Percentiles rank a stretch among this genome's conserved stretches.
Evolutionary conservation across 2,888 invertebrate genomes (phyloP).

Genomic region (Myathropa florea): DNA sequence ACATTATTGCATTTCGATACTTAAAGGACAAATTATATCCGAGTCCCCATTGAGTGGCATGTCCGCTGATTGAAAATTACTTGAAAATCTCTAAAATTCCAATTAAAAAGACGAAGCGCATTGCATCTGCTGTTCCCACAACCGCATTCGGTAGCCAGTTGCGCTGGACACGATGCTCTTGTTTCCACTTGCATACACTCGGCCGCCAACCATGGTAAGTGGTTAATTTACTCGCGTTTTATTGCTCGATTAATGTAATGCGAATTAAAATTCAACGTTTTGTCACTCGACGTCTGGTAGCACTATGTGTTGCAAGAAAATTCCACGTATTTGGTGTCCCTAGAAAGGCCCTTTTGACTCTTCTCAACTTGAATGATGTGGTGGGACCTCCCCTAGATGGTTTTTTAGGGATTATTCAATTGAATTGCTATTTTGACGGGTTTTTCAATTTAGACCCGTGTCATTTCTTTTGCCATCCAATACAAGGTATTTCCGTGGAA

Average conservation of each 20-base stretch:
- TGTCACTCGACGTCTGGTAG: background rate
- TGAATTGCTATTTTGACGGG: background rate
- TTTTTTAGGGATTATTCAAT: background rate
- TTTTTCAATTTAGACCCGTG: background rate
- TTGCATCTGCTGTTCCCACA: background rate
- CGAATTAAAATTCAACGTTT: constrained; percentile 46
- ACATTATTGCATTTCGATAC: constrained; percentile 39
- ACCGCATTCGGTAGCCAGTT: background rate
- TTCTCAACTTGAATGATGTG: too few relatives aligned
- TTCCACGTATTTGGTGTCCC: background rate
- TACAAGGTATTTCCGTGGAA: background rate
- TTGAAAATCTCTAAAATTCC: constrained; percentile 52
- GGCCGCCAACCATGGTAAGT: constrained; percentile 33
- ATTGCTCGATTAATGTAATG: constrained; percentile 58
- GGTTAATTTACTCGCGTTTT: constrained; percentile 55
- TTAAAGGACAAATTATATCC: constrained; percentile 54
- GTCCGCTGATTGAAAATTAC: constrained; percentile 7
- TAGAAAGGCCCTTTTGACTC: background rate
- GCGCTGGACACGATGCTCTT: background rate
- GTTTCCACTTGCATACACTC: background rate
- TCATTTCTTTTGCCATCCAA: background rate
- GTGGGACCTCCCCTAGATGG: background rate
- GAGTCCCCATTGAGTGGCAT: background rate
- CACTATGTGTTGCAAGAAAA: constrained; percentile 17
- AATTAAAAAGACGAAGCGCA: constrained; percentile 36